Conservation (phyloP, 2,888 invertebrate genomes). For the Cryptocheilus praepositus region DNA sequence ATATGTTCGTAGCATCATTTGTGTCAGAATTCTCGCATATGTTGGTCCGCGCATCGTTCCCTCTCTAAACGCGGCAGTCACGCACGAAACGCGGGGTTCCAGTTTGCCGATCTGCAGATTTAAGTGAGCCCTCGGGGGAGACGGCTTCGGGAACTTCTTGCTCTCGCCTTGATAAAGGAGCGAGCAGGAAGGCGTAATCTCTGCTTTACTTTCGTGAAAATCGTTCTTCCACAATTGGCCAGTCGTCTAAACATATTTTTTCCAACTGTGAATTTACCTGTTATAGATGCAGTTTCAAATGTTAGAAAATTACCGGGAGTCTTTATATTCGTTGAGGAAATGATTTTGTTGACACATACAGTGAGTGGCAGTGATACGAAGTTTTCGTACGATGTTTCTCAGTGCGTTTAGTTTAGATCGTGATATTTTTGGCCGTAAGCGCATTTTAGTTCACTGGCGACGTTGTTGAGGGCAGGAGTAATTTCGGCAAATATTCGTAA, state of each 20-base stretch:
- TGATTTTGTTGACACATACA: too few relatives aligned
- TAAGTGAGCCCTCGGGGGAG: conserved; percentile 22
- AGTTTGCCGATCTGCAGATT: conserved; percentile 13
- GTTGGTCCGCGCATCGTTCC: conserved; percentile 53
- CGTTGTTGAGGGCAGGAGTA: too few relatives aligned
- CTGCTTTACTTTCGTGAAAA: background rate
- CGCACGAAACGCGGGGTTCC: conserved; percentile 40
- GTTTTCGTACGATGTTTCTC: too few relatives aligned
- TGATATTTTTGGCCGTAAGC: too few relatives aligned
- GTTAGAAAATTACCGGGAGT: too few relatives aligned
- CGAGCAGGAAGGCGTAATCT: conserved; percentile 13
- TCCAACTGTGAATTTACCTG: too few relatives aligned
- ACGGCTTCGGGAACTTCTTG: conserved; percentile 2
- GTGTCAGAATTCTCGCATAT: conserved; percentile 48
- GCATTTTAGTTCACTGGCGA: too few relatives aligned
- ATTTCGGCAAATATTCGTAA: conserved; percentile 6
- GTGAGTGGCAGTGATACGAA: too few relatives aligned
- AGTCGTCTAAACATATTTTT: background rate
- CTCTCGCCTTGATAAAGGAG: background rate
- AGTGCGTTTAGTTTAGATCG: too few relatives aligned
- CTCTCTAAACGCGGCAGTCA: conserved; percentile 62
- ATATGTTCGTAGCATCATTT: conserved; percentile 44
- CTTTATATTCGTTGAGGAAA: too few relatives aligned
- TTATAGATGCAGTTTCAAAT: too few relatives aligned
- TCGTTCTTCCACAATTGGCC: too few relatives aligned